Evolutionary conservation across 2,113 vertebrate genomes (phyloP).

Genomic region (Carassius gibelio): DNA sequence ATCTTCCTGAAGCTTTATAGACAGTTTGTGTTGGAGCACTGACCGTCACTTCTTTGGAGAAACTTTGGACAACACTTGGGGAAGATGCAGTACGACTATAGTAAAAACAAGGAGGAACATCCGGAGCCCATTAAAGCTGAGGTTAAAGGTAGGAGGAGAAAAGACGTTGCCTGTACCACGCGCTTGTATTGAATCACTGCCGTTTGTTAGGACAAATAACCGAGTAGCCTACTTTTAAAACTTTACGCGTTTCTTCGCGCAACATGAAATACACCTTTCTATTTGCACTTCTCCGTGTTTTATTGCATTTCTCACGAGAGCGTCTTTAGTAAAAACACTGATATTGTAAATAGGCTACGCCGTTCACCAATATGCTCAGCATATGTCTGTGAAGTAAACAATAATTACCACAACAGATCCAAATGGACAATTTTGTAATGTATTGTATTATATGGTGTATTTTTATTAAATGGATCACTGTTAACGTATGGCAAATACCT

Average conservation of each 20-base stretch:
- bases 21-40: background rate
- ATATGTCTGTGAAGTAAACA: background rate
- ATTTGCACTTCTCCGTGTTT: background rate
- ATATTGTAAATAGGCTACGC: no score
- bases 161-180: background rate
- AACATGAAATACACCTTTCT: background rate
- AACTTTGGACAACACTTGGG: background rate
- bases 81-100: slow-evolving; percentile 57
- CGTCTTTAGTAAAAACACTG: no score
- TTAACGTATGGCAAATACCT: no score
- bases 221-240: background rate
- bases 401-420: background rate
- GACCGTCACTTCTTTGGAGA: background rate
- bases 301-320: background rate
- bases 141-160: slow-evolving; percentile 54
- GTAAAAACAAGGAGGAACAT: slow-evolving; percentile 56
- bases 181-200: background rate
- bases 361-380: no score
- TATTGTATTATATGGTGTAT: background rate
- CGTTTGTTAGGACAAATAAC: background rate
- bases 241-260: background rate
- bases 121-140: slow-evolving; percentile 55
- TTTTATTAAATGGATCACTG: background rate
- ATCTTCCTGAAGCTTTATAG: slow-evolving; percentile 12
- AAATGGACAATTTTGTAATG: background rate